A percentile compares a stretch with the other conserved stretches of the same genome.
Conservation (phyloP, 2,113 vertebrate genomes). For the Ondatra zibethicus region DNA sequence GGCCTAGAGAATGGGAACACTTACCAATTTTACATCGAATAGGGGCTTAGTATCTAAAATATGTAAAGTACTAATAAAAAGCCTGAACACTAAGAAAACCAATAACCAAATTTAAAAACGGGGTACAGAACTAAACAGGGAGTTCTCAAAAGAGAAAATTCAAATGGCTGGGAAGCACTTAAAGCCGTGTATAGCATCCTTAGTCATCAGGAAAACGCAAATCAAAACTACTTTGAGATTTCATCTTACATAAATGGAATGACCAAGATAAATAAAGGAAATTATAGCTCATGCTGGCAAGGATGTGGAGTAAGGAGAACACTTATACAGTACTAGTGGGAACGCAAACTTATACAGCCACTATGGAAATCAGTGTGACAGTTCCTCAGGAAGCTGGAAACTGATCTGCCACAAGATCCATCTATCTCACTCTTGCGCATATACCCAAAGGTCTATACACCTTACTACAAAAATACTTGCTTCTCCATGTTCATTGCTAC, state of each 20-base stretch:
- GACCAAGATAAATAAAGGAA: not conserved
- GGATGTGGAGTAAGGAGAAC: not conserved
- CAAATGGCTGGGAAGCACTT: not conserved
- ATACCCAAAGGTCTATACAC: not conserved
- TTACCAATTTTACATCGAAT: not conserved
- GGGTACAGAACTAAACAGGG: not conserved
- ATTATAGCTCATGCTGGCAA: not conserved
- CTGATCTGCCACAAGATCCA: not conserved
- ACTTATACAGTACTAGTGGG: not conserved
- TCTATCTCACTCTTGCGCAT: not conserved
- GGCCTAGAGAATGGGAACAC: not conserved
- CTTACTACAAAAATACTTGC: not conserved
- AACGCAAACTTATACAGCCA: not conserved
- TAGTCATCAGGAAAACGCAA: not conserved
- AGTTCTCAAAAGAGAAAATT: not conserved
- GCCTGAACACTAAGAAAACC: not conserved
- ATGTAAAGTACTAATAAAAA: not conserved
- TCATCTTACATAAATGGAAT: not conserved
- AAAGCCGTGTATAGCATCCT: not conserved
- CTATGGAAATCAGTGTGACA: not conserved
- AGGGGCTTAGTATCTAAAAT: not conserved
- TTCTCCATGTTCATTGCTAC: not conserved
- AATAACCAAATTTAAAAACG: not conserved
- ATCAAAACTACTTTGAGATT: not conserved
- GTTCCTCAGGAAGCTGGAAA: not conserved